Conservation (phyloP, 1,140 invertebrate genomes). For the Gonioctena quinquepunctata region DNA sequence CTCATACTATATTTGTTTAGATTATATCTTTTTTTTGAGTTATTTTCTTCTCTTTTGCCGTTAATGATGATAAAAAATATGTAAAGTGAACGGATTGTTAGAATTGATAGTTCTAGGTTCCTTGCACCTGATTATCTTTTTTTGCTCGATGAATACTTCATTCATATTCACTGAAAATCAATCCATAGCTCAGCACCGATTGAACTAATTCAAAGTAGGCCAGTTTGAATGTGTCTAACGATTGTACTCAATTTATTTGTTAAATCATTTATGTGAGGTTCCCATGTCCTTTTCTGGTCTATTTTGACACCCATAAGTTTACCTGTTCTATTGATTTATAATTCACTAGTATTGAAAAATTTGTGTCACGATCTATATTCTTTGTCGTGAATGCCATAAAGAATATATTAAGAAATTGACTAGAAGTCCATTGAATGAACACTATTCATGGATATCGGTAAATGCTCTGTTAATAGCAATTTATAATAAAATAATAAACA, state of each 20-base stretch:
- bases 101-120: background rate
- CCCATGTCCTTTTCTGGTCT: too few species aligned
- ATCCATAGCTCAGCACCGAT: background rate
- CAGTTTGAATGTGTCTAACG: conserved; percentile 4
- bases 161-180: background rate
- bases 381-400: too few species aligned
- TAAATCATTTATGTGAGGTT: too few species aligned
- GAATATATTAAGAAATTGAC: too few species aligned
- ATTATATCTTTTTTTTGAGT: background rate
- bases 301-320: too few species aligned
- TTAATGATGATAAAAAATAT: background rate
- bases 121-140: conserved; percentile 5
- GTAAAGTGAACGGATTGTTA: background rate
- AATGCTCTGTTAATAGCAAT: too few species aligned
- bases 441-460: too few species aligned
- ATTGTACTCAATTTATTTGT: background rate
- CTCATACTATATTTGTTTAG: background rate
- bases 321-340: too few species aligned
- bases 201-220: background rate
- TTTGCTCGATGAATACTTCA: conserved; percentile 10
- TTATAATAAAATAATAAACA: too few species aligned
- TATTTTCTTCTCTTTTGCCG: background rate
- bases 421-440: too few species aligned
- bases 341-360: too few species aligned
- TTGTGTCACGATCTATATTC: too few species aligned